Evolutionary conservation across 2,797 vertebrate species (phyloP).

Genomic region (Melanotaenia pygmaea): DNA sequence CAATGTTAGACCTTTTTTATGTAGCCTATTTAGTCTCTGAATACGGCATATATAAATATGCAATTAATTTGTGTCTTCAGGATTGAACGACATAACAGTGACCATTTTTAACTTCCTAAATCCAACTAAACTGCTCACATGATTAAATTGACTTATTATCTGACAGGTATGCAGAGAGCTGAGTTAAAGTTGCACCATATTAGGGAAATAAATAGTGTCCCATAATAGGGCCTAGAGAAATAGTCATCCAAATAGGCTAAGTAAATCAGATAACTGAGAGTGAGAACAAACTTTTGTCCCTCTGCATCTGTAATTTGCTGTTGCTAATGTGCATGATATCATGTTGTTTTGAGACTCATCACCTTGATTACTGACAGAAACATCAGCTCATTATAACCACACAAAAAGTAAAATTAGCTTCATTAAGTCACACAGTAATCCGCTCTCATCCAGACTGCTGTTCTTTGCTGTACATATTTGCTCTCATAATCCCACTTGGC

Average conservation of each 20-base stretch:
- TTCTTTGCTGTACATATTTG: background rate
- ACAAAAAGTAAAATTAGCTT: constrained; percentile 9
- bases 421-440: background rate
- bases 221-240: too few relatives aligned
- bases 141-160: too few relatives aligned
- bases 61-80: background rate
- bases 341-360: background rate
- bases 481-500: too few relatives aligned
- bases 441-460: constrained; percentile 1
- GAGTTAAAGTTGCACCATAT: too few relatives aligned
- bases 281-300: background rate
- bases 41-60: background rate
- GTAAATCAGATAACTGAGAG: background rate
- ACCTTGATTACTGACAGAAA: background rate
- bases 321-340: background rate
- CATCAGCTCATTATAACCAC: background rate
- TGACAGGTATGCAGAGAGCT: too few relatives aligned
- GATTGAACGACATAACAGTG: too few relatives aligned
- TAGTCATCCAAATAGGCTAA: too few relatives aligned
- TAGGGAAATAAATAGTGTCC: too few relatives aligned
- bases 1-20: too few relatives aligned
- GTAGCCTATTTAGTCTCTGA: too few relatives aligned
- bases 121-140: background rate
- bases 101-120: background rate
- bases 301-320: background rate